Conservation (phyloP, 2,888 invertebrate species). For the Liodrosophila aerea region DNA sequence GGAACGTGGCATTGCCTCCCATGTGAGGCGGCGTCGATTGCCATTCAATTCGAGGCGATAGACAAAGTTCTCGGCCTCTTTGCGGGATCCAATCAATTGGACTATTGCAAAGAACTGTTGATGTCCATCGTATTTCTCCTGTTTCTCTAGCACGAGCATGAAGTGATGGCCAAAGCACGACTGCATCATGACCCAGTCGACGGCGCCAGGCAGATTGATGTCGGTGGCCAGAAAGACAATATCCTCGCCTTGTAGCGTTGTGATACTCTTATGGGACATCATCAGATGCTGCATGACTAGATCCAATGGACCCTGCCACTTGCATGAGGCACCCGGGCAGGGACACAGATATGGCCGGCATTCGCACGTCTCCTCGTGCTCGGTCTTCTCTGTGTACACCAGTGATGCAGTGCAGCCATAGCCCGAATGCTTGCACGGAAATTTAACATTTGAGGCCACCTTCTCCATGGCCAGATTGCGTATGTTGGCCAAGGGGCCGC, state of each 20-base stretch:
- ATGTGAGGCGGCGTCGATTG: conserved; percentile 95
- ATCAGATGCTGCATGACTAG: conserved; percentile 99
- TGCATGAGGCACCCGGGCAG: conserved; percentile 99
- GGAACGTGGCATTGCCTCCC: conserved; percentile 99
- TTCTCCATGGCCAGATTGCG: conserved; percentile 99
- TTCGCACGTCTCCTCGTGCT: conserved; percentile 99
- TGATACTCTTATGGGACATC: conserved; percentile 98
- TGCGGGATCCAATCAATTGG: conserved; percentile 98
- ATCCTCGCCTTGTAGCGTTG: conserved; percentile 98
- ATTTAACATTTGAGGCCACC: conserved; percentile 98
- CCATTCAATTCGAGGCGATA: conserved; percentile 98
- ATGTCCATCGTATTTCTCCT: conserved; percentile 98
- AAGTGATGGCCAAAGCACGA: conserved; percentile 99
- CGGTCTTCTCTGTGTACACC: conserved; percentile 98
- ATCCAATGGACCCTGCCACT: conserved; percentile 99
- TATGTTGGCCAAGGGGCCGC: conserved; percentile 98
- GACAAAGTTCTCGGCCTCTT: conserved; percentile 99
- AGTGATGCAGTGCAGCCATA: conserved; percentile 96
- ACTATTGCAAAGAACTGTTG: conserved; percentile 99
- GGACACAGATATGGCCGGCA: conserved; percentile 99
- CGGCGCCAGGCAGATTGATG: conserved; percentile 99
- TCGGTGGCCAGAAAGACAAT: conserved; percentile 99
- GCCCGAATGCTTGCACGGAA: conserved; percentile 98
- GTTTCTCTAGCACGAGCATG: conserved; percentile 99
- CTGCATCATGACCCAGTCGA: conserved; percentile 99